Conservation (phyloP, 2,888 invertebrate species). For the Desoria tigrina region DNA sequence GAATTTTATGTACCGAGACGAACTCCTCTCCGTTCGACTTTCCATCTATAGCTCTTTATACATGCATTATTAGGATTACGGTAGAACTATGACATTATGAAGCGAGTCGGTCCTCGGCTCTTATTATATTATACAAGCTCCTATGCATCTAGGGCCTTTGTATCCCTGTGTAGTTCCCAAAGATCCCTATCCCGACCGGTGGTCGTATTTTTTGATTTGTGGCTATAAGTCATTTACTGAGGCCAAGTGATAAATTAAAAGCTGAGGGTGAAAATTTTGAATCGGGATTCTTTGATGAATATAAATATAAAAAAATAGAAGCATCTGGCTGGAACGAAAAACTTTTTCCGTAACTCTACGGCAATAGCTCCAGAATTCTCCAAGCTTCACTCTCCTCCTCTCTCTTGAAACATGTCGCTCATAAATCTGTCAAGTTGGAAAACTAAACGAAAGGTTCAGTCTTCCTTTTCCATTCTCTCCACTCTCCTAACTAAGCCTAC, state of each 20-base stretch:
- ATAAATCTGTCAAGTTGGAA: constrained; percentile 53
- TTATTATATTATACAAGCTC: too few species aligned
- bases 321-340: constrained; percentile 51
- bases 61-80: too few species aligned
- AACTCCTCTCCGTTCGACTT: too few species aligned
- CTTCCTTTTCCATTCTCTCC: constrained; percentile 29
- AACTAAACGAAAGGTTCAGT: constrained; percentile 34
- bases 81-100: too few species aligned
- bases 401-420: constrained; percentile 50
- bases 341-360: constrained; percentile 25
- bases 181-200: constrained; percentile 50
- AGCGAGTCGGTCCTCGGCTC: too few species aligned
- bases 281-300: constrained; percentile 50
- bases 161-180: too few species aligned
- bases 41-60: too few species aligned
- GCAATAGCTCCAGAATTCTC: not conserved
- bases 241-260: constrained; percentile 49
- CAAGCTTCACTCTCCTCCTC: constrained; percentile 47
- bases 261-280: constrained; percentile 49
- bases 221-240: constrained; percentile 50
- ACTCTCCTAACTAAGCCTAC: not conserved
- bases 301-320: constrained; percentile 43
- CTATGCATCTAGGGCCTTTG: too few species aligned
- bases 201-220: constrained; percentile 46
- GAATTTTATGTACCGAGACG: constrained; percentile 18